Evolutionary conservation across 2,797 vertebrate genomes (phyloP).

Genomic region (Lepus oiostolus): DNA sequence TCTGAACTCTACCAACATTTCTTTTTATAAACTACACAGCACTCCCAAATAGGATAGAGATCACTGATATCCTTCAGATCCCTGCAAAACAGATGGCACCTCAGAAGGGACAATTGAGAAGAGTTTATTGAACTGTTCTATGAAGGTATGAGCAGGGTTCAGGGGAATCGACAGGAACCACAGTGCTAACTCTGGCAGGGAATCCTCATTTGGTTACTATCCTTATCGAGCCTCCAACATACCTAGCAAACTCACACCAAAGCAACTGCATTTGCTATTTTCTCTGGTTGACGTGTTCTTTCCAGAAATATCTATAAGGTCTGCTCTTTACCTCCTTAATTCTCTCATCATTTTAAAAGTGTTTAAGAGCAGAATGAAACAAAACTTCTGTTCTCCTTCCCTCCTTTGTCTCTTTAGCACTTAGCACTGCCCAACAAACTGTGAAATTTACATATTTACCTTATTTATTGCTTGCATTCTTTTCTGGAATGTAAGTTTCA

Average conservation of each 20-base stretch:
- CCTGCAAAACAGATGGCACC: neutral
- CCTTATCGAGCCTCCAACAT: neutral
- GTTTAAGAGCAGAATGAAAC: neutral
- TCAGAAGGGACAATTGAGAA: neutral
- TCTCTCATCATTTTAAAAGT: neutral
- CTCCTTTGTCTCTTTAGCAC: neutral
- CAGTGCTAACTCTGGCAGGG: neutral
- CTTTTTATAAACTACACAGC: neutral
- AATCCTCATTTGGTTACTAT: no score
- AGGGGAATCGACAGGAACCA: neutral
- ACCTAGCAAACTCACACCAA: neutral
- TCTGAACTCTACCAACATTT: neutral
- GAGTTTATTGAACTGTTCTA: neutral
- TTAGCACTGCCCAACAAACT: neutral
- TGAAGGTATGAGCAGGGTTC: neutral
- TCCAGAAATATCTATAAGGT: neutral
- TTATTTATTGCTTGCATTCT: neutral
- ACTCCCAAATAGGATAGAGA: neutral
- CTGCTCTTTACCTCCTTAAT: neutral
- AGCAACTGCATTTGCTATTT: neutral
- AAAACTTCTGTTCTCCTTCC: neutral
- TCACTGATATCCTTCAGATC: neutral
- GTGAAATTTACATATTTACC: neutral
- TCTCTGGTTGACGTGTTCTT: neutral
- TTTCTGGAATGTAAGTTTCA: neutral